Evolutionary conservation across 2,888 invertebrate species (phyloP).

Genomic region (Allophyes oxyacanthae): DNA sequence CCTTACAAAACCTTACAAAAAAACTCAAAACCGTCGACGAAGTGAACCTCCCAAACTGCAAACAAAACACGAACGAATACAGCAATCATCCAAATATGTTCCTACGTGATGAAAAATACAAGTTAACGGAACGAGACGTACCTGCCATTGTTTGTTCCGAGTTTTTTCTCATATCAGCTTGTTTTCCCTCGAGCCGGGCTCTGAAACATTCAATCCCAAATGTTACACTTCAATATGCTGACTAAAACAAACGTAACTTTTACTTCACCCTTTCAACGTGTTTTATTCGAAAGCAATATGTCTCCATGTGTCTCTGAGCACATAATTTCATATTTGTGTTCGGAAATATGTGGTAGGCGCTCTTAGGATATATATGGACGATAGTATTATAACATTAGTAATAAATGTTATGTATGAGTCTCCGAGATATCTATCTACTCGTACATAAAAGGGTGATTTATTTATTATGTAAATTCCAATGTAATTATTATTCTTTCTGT

Average conservation of each 20-base stretch:
- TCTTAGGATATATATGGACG: conserved; percentile 7
- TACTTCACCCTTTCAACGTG: conserved; percentile 66
- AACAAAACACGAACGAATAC: conserved; percentile 18
- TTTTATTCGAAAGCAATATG: conserved; percentile 73
- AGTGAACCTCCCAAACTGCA: background rate
- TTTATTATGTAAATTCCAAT: too few species aligned
- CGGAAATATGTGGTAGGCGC: conserved; percentile 21
- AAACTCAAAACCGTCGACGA: background rate
- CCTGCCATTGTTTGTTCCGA: conserved; percentile 54
- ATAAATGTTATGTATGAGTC: conserved; percentile 32
- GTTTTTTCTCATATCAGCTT: conserved; percentile 61
- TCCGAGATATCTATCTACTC: background rate
- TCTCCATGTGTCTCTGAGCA: conserved; percentile 52
- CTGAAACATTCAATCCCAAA: conserved; percentile 79
- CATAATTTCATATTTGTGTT: conserved; percentile 52
- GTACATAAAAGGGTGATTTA: conserved; percentile 23
- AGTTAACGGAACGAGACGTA: conserved; percentile 39
- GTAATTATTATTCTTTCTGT: too few species aligned
- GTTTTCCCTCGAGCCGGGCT: conserved; percentile 65
- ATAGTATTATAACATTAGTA: conserved; percentile 9
- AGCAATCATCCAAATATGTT: conserved; percentile 25
- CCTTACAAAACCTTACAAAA: too few species aligned
- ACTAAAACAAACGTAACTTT: conserved; percentile 77
- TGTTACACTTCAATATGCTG: conserved; percentile 85
- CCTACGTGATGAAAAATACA: conserved; percentile 45